Evolutionary conservation across 2,113 vertebrate genomes (phyloP), one percentile per base, ranked within the genome.

Genomic region (Melozone crissalis): DNA sequence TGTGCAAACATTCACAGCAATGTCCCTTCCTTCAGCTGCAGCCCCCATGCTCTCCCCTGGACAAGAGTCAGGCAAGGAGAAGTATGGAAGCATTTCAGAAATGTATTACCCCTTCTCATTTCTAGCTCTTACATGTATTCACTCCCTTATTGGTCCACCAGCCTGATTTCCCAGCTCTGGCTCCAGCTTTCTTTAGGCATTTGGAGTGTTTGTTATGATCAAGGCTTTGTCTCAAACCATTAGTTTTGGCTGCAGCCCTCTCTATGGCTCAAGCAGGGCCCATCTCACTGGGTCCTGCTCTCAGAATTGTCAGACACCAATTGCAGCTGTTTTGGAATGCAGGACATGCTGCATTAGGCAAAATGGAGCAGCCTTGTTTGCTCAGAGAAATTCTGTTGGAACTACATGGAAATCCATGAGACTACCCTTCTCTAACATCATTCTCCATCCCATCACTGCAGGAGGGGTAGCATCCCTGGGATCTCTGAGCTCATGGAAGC

Each of bases 41-140:
- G 54, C 41, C 17, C 16, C 33, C 4, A 5, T 27, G 17, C 21
- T 83, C 35, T 54, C 10, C 43, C 3, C 26, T 1, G 1, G 3
- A 4, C 23, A 57, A 54, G 3, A 44, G 20, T 13, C 17, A 88
- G 58, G 43, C 47, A 35, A 37, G 11, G 18, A 62, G 26, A 39
- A 62, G 37, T 28, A 62, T 3, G 19, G 26, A 62, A 62, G 17
- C 59, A 62, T 13, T 28, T 47, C 35, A 44, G 51, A 57, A 33
- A 46, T 23, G 16, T 28, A 43, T 15, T 59, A 19, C 3, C 1
- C 11, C 10, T 54, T 83, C 75, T 78, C 11, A 5, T 83, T 58
- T 88, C 55, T 66, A 93, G 18, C 20, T 63, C 37, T 59, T 46
- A 62, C 28, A 35, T 26, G 8, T 11, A n/a, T 66, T 54, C 15